phyloP scores from a whole-genome alignment of 2,888 invertebrate genomes.

The Drosophila dives region DNA sequence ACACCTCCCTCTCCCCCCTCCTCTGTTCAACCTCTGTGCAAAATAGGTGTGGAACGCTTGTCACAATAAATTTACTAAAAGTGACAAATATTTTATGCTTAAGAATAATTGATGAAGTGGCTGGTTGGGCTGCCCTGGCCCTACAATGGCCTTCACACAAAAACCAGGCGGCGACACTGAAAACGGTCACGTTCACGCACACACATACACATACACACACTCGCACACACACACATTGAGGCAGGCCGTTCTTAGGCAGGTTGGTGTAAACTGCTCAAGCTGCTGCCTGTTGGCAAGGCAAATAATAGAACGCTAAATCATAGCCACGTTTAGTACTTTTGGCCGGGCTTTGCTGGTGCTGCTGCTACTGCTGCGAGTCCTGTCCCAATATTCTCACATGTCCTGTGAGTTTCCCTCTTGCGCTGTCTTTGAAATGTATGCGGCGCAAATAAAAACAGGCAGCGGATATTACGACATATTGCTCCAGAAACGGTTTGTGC shows the following conservation, averaged over 20 bases:
- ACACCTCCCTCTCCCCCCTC: neutral
- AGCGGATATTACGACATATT: slow-evolving; percentile 81
- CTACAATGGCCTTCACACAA: slow-evolving; percentile 20
- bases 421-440: slow-evolving; percentile 53
- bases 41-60: slow-evolving; percentile 58
- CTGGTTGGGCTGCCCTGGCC: slow-evolving; percentile 51
- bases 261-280: slow-evolving; percentile 8
- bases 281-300: slow-evolving; percentile 38
- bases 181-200: slow-evolving; percentile 65
- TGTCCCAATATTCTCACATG: slow-evolving; percentile 71
- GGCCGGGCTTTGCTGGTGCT: slow-evolving; percentile 41
- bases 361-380: slow-evolving; percentile 23
- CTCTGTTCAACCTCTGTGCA: slow-evolving; percentile 1
- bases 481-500: slow-evolving; percentile 60
- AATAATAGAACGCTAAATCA: slow-evolving; percentile 80
- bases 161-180: slow-evolving; percentile 13
- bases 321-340: slow-evolving; percentile 79
- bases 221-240: neutral
- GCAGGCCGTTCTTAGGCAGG: slow-evolving; percentile 21
- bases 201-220: neutral
- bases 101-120: slow-evolving; percentile 82
- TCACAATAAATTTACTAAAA: slow-evolving; percentile 82
- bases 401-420: slow-evolving; percentile 28
- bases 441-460: slow-evolving; percentile 71
- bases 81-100: slow-evolving; percentile 82